A percentile compares a stretch with the other conserved stretches of the same genome.
Conservation (phyloP, 2,797 vertebrate genomes). For the Anniella stebbinsi region DNA sequence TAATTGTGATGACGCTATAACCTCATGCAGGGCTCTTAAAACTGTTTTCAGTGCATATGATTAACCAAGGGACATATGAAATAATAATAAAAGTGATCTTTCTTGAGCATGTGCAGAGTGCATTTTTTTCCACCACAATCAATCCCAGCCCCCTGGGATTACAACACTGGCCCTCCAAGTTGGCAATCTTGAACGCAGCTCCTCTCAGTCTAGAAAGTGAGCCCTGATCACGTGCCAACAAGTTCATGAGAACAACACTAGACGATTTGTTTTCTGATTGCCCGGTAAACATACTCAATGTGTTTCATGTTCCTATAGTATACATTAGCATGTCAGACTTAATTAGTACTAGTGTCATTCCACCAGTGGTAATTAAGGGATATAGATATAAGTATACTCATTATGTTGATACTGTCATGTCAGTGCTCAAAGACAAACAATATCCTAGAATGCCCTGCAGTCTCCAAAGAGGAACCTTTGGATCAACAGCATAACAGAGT, state of each 20-base stretch:
- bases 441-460: neutral
- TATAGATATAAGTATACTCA: conserved; percentile 9
- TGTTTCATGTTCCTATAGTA: neutral
- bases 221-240: neutral
- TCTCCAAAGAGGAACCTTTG: neutral
- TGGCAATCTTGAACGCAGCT: neutral
- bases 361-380: conserved; percentile 22
- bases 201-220: neutral
- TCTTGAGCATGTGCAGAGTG: neutral
- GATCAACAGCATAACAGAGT: neutral
- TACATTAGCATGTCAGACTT: conserved; percentile 25
- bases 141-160: neutral
- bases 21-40: too few species aligned
- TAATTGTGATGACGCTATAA: neutral
- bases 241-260: neutral
- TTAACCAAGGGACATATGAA: neutral
- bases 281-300: conserved; percentile 13
- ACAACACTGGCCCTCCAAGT: neutral
- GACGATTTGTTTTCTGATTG: conserved; percentile 8
- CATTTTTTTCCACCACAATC: neutral
- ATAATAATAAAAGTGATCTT: neutral
- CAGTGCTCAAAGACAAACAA: neutral
- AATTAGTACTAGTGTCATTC: conserved; percentile 16
- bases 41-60: neutral
- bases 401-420: conserved; percentile 4